Evolutionary conservation across 1,140 invertebrate genomes (phyloP), one percentile per base, ranked within the genome.

Genomic region (Microplitis mediator): DNA sequence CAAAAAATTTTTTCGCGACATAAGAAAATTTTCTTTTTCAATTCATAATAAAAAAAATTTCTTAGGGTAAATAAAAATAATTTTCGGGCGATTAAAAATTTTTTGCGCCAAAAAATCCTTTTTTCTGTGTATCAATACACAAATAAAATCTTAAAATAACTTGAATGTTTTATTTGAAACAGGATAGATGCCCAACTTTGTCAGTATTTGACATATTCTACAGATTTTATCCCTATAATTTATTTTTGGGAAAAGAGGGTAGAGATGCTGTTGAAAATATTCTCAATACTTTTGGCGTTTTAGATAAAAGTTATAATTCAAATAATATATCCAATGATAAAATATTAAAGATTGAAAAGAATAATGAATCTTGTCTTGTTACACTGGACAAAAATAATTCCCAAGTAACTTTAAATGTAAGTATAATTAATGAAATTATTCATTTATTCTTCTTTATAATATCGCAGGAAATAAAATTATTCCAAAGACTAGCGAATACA

Each of bases 201-300:
- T 87, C 91, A 14, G 84, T 92, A 1, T 89, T 91, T 77, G 89
- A 92, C 63, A 79, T 95, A 1, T 84, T 98, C 35, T 90, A 92
- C 71, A 88, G 93, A 23, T 85, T 96, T 9, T 98, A 98, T 87
- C 97, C 97, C 0, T 95, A 94, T 78, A 90, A 93, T 69, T 85
- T 90, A 6, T 93, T 97, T 81, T 82, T 97, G 58, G 90, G 90
- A 23, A 88, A 89, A 76, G 95, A 97, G 58, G 91, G 92, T 9
- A 88, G 89, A 70, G 89, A 89, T 54, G 91, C 92, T 2, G 91
- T 96, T 0, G 88, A 92, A 75, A 89, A 89, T 64, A 89, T 94
- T 5, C 84, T 95, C 14, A 78, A 87, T 11, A 92, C 90, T 8
- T 90, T 94, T 65, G 86, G 89, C 13, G 84, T 93, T 13, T 77